These are phyloP conservation scores for Platyrinchus mystaceus DNA, from an alignment of 2,797 vertebrate genomes.

Conservation along the genomic window DNA sequence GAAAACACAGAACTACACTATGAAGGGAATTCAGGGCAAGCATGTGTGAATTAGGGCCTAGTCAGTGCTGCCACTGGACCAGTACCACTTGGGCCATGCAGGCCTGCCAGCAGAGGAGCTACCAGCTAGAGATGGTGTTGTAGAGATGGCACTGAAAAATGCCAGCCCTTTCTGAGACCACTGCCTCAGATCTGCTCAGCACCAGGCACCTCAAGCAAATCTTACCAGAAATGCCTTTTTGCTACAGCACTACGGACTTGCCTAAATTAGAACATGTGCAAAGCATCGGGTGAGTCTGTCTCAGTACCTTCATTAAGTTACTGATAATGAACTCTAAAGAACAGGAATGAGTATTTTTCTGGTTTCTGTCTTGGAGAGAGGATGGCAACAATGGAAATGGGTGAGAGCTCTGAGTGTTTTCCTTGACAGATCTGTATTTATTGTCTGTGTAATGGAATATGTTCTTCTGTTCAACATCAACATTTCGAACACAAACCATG, in stretches of 20 bases:
- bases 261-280: neutral
- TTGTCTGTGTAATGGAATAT: neutral
- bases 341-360: neutral
- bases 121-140: neutral
- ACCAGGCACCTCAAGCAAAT: neutral
- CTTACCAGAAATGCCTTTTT: neutral
- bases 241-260: neutral
- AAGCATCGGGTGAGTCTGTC: neutral
- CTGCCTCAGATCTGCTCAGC: neutral
- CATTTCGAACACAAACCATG: neutral
- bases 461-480: neutral
- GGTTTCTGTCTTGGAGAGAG: neutral
- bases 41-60: neutral
- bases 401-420: neutral
- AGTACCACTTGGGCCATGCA: neutral
- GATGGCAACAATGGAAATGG: neutral
- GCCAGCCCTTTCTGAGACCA: neutral
- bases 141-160: neutral
- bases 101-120: neutral
- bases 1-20: neutral
- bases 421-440: neutral
- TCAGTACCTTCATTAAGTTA: neutral
- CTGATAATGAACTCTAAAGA: neutral
- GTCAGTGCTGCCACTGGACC: neutral
- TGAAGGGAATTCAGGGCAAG: neutral